Conservation (phyloP, 2,113 vertebrate species). For the Cebus imitator region DNA sequence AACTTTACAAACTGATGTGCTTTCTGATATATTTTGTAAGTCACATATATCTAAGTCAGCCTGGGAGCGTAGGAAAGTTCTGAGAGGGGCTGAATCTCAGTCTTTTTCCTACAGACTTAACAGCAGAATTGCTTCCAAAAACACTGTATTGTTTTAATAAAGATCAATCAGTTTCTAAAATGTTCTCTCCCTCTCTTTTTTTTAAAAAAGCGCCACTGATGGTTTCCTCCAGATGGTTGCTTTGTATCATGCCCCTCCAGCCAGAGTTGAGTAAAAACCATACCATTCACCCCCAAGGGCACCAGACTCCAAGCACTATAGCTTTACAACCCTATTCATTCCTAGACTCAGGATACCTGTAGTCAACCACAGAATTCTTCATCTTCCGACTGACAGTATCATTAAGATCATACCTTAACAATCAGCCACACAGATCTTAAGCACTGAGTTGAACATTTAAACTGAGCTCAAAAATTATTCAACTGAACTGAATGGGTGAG, state of each 20-base stretch:
- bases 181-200: neutral
- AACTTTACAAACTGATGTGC: neutral
- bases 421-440: neutral
- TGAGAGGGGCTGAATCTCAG: neutral
- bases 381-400: neutral
- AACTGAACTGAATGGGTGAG: neutral
- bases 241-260: no score
- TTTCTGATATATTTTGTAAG: neutral
- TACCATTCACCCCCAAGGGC: neutral
- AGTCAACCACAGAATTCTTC: neutral
- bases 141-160: neutral
- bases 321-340: no score
- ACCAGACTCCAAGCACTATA: accelerated
- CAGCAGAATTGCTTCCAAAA: neutral
- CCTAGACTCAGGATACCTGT: neutral
- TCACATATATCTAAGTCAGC: neutral
- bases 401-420: neutral
- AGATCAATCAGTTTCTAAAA: neutral
- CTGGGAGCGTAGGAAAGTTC: neutral
- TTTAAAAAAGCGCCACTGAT: neutral
- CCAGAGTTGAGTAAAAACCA: neutral
- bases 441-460: neutral
- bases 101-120: neutral
- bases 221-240: neutral
- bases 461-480: neutral